Conservation (phyloP, 2,797 vertebrate species). For the Picus viridis region DNA sequence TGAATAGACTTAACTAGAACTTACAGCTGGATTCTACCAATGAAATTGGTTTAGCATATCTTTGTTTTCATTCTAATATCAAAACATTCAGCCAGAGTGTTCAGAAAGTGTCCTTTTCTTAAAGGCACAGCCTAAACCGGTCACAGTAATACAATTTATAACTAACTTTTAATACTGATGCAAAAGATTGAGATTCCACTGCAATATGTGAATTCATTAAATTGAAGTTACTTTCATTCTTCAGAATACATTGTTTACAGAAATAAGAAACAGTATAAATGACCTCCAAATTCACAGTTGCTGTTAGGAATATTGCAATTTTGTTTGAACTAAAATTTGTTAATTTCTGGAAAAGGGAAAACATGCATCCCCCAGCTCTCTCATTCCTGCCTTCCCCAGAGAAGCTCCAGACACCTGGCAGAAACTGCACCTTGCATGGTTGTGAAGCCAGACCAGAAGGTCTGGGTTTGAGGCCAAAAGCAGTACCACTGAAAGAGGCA, state of each 20-base stretch:
- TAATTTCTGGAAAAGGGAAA: conserved; percentile 7
- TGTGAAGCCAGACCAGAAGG: background rate
- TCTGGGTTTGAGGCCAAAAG: background rate
- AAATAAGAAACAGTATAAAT: conserved; percentile 66
- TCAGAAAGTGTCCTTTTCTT: no score
- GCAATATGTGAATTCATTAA: conserved; percentile 61
- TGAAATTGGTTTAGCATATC: no score
- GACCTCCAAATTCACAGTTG: conserved; percentile 55
- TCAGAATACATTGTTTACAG: conserved; percentile 41
- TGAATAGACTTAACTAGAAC: no score
- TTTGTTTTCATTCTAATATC: no score
- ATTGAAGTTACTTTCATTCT: conserved; percentile 64
- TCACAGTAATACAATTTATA: conserved; percentile 15
- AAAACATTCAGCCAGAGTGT: no score
- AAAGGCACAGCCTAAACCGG: no score
- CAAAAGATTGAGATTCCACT: conserved; percentile 57
- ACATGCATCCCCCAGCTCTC: background rate
- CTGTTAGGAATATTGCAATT: conserved; percentile 35
- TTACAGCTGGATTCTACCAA: no score
- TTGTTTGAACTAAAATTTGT: conserved; percentile 33
- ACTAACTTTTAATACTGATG: conserved; percentile 47
- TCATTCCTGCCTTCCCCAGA: background rate
- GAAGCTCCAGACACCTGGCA: background rate
- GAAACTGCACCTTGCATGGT: background rate
- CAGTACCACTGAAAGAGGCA: background rate